Conservation (phyloP, 1,140 invertebrate species). For the Caenorhabditis remanei region DNA sequence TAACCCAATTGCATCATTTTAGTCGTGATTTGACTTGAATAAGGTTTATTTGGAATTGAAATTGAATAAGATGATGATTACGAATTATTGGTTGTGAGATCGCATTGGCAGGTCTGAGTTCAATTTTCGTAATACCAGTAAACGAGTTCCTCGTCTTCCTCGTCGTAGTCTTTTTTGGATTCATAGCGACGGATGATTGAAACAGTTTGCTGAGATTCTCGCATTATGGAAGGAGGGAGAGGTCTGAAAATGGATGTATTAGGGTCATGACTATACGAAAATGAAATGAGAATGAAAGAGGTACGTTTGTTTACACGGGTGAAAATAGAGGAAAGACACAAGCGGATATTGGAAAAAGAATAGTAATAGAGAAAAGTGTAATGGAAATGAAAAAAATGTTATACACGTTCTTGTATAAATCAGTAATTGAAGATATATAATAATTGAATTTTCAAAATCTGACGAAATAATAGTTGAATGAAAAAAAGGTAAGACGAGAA, state of each 20-base stretch:
- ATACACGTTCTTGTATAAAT: background rate
- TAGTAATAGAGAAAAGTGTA: background rate
- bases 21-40: no score
- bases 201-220: constrained; percentile 21
- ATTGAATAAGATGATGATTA: background rate
- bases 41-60: background rate
- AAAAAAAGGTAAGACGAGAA: background rate
- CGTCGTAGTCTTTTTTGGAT: constrained; percentile 26
- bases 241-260: background rate
- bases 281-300: background rate
- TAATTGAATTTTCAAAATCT: background rate
- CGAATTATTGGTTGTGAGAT: background rate
- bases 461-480: background rate
- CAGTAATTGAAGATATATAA: no score
- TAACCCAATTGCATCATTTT: background rate
- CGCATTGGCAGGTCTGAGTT: constrained; percentile 16
- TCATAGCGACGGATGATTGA: constrained; percentile 8
- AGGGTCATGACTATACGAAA: background rate
- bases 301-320: background rate
- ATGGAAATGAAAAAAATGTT: background rate
- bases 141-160: constrained; percentile 42
- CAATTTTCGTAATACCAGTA: constrained; percentile 45
- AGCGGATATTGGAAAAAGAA: background rate
- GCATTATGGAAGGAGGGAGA: background rate
- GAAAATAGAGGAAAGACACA: background rate